Percentiles rank a stretch among this genome's conserved stretches.
Conservation (phyloP, 2,797 vertebrate species). For the Xenopus petersii region DNA sequence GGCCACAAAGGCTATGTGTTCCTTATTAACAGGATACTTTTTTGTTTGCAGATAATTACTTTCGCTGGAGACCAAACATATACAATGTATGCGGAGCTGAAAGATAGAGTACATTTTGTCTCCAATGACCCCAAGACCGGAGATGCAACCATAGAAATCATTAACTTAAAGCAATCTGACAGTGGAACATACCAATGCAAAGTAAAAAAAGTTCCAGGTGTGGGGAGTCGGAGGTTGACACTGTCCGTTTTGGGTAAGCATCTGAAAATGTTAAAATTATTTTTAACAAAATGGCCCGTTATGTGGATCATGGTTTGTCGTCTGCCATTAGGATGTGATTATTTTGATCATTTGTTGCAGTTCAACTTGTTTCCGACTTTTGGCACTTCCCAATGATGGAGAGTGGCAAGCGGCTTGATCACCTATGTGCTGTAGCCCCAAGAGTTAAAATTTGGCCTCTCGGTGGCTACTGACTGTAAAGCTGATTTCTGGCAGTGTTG, state of each 20-base stretch:
- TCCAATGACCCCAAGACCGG: constrained; percentile 77
- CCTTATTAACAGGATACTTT: not conserved
- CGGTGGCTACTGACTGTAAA: no score
- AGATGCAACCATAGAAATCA: constrained; percentile 84
- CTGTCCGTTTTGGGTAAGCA: constrained; percentile 87
- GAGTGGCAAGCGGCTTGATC: no score
- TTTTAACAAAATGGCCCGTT: no score
- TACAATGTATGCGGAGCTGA: constrained; percentile 71
- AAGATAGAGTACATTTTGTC: constrained; percentile 82
- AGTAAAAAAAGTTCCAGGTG: constrained; percentile 90
- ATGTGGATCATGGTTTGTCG: no score
- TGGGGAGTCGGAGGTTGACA: constrained; percentile 77
- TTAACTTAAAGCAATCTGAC: constrained; percentile 76
- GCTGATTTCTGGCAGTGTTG: no score
- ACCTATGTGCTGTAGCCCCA: no score
- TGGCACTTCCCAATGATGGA: no score
- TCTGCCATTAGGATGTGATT: no score
- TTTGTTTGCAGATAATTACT: constrained; percentile 76
- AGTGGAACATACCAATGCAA: constrained; percentile 90
- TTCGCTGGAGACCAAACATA: constrained; percentile 81
- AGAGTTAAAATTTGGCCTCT: no score
- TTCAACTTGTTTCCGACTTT: no score
- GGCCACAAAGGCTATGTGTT: not conserved
- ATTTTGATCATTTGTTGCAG: no score
- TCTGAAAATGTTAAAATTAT: no score